phyloP scores from a whole-genome alignment of 2,888 invertebrate species.

The Lamproptera curius region DNA sequence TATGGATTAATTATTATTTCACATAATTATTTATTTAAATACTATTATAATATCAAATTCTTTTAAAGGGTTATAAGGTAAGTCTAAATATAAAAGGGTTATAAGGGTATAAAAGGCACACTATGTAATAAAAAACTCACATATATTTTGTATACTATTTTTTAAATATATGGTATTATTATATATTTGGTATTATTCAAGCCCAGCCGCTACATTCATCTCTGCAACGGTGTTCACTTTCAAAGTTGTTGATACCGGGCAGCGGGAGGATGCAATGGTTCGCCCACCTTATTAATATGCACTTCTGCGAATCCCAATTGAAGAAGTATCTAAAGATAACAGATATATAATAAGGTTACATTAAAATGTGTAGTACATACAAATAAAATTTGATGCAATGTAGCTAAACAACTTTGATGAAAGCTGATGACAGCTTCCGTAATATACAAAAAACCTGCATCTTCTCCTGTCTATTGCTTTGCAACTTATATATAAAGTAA shows the following conservation, averaged over 20 bases:
- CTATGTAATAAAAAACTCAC: no score
- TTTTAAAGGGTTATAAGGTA: no score
- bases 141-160: no score
- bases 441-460: not conserved
- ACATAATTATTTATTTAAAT: no score
- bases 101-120: no score
- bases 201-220: slow-evolving; percentile 52
- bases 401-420: no score
- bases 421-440: not conserved
- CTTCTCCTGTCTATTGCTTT: no score
- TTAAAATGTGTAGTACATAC: not conserved
- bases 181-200: no score
- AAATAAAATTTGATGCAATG: not conserved
- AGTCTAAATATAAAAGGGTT: no score
- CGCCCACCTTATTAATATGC: slow-evolving; percentile 54
- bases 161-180: no score
- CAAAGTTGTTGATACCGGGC: slow-evolving; percentile 45
- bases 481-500: not conserved
- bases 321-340: slow-evolving; percentile 45
- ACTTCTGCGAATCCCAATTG: slow-evolving; percentile 45
- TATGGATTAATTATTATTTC: no score
- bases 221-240: slow-evolving; percentile 36
- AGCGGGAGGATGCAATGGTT: slow-evolving; percentile 39
- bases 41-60: no score
- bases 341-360: not conserved